Conservation (phyloP, 2,113 vertebrate genomes). For the Cardinalis cardinalis region DNA sequence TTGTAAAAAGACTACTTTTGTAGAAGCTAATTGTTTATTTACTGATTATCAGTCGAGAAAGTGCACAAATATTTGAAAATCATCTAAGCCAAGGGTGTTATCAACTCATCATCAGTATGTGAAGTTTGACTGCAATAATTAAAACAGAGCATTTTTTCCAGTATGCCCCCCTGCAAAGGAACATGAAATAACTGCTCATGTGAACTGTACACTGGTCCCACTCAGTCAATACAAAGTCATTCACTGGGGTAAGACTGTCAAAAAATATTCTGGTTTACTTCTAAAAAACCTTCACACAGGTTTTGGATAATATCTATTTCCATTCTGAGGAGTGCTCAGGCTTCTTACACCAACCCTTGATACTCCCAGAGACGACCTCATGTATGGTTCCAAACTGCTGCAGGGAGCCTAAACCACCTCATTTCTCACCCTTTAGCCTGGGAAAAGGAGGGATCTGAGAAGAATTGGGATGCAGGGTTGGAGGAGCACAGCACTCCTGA, state of each 20-base stretch:
- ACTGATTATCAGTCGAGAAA: background rate
- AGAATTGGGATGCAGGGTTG: background rate
- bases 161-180: background rate
- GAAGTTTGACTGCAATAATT: background rate
- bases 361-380: fast-evolving
- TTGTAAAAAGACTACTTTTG: background rate
- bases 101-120: background rate
- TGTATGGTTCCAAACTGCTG: background rate
- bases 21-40: background rate
- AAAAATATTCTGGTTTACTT: background rate
- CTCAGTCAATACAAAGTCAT: background rate
- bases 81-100: background rate
- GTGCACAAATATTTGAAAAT: background rate
- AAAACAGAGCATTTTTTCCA: background rate
- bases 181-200: background rate
- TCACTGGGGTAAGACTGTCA: background rate
- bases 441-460: background rate
- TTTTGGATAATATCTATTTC: background rate
- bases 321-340: background rate
- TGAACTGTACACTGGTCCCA: background rate
- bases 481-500: background rate
- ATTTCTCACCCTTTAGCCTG: background rate
- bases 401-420: background rate
- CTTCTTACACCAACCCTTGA: background rate
- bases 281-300: background rate